Evolutionary conservation across 2,113 vertebrate genomes (phyloP).

Genomic region (Antidorcas marsupialis): DNA sequence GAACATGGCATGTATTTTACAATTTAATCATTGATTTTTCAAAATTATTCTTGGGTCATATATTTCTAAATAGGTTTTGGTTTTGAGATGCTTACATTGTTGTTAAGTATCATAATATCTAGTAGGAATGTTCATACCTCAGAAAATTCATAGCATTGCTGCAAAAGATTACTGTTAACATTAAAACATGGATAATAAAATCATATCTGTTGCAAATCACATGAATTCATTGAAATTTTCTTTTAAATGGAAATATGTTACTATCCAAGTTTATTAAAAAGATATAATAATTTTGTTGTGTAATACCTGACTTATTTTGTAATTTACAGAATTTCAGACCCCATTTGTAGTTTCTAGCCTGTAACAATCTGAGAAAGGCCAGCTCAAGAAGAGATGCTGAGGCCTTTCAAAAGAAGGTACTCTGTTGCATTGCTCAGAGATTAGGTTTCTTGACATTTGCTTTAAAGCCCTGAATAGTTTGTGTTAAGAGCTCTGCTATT

Average conservation of each 20-base stretch:
- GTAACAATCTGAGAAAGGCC: background rate
- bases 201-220: slow-evolving; percentile 25
- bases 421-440: background rate
- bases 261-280: background rate
- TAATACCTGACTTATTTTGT: slow-evolving; percentile 12
- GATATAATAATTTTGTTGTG: background rate
- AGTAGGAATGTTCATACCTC: background rate
- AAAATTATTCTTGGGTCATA: background rate
- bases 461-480: slow-evolving; percentile 12
- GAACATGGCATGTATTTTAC: background rate
- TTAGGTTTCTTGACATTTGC: slow-evolving; percentile 28
- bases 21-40: slow-evolving; percentile 25
- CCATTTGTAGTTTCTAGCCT: background rate
- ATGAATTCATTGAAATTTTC: slow-evolving; percentile 8
- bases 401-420: background rate
- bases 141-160: background rate
- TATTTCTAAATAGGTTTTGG: slow-evolving; percentile 28
- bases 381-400: background rate
- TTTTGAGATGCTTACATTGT: slow-evolving; percentile 44
- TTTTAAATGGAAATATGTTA: slow-evolving; percentile 20
- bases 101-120: slow-evolving; percentile 2
- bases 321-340: background rate
- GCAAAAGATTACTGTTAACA: background rate
- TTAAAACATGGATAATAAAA: slow-evolving; percentile 17
- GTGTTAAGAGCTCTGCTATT: background rate